phyloP scores from a whole-genome alignment of 1,140 invertebrate species.

The Bombus impatiens region DNA sequence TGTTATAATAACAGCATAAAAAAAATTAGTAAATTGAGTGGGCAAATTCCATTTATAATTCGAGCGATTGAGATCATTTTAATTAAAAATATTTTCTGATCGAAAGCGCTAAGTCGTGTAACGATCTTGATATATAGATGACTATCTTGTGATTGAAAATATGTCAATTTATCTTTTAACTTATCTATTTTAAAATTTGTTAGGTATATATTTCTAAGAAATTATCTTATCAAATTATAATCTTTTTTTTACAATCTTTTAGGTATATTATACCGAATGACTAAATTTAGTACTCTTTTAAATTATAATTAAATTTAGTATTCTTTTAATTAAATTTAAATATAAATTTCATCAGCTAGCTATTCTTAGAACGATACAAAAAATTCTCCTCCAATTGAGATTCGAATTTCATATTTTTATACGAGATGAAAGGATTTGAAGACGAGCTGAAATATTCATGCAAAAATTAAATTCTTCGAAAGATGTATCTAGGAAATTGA shows the following conservation, averaged over 20 bases:
- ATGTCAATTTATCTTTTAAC: neutral
- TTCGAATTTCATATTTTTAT: neutral
- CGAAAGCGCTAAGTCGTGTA: neutral
- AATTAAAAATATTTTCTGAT: neutral
- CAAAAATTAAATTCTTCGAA: neutral
- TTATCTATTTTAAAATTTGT: neutral
- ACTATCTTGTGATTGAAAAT: neutral
- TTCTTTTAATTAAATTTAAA: neutral
- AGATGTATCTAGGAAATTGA: constrained; percentile 45
- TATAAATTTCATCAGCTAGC: neutral
- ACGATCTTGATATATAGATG: neutral
- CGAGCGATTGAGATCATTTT: neutral
- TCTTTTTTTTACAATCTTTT: neutral
- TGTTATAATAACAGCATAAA: neutral
- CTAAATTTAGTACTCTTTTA: neutral
- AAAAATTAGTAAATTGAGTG: neutral
- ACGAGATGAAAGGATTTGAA: too few species aligned
- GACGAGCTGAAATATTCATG: neutral
- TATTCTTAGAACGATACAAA: neutral
- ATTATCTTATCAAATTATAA: neutral
- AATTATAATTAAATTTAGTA: neutral
- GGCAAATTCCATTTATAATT: neutral
- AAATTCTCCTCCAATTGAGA: neutral
- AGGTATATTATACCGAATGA: neutral
- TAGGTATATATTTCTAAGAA: neutral